Conservation (phyloP, 2,113 vertebrate genomes). For the Trogon surrucura region DNA sequence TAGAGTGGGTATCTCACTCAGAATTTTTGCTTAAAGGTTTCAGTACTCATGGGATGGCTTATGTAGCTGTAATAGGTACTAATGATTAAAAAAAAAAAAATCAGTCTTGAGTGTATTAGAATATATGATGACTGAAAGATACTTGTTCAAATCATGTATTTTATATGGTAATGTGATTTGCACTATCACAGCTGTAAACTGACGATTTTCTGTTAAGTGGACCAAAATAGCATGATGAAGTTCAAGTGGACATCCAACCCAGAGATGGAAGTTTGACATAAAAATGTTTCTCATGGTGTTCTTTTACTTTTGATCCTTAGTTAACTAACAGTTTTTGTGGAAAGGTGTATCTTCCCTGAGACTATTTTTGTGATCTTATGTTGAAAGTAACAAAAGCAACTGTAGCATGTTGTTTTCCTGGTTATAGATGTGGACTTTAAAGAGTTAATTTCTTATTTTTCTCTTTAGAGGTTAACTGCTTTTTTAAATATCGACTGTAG, state of each 20-base stretch:
- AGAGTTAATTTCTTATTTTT: background rate
- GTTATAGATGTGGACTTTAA: background rate
- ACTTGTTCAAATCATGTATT: background rate
- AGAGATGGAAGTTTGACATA: background rate
- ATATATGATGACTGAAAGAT: background rate
- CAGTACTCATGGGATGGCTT: background rate
- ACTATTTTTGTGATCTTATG: background rate
- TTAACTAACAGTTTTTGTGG: background rate
- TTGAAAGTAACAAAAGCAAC: background rate
- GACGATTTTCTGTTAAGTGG: background rate
- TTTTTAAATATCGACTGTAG: background rate
- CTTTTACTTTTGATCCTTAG: background rate
- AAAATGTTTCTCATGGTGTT: accelerated
- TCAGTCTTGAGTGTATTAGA: background rate
- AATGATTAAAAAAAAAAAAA: background rate
- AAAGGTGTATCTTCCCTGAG: background rate
- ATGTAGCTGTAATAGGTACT: background rate
- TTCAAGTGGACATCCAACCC: background rate
- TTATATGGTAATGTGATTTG: background rate
- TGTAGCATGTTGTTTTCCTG: background rate
- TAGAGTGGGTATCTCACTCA: background rate
- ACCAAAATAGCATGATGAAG: background rate
- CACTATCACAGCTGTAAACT: background rate
- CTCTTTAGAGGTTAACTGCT: background rate
- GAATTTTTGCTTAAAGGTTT: background rate